Evolutionary conservation across 2,797 vertebrate species (phyloP).

Genomic region (Alauda arvensis): DNA sequence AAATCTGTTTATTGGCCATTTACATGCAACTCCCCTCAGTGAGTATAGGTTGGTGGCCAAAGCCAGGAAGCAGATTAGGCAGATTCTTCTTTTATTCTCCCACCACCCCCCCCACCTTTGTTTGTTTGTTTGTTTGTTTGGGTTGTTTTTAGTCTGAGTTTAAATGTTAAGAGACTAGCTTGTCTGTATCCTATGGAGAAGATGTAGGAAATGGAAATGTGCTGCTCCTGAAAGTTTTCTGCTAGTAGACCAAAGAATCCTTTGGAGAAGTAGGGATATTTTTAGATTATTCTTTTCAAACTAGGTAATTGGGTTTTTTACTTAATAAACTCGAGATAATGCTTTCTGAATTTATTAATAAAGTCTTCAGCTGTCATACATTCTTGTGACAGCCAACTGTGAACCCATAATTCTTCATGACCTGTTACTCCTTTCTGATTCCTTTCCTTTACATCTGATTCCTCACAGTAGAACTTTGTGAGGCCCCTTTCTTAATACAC

Average conservation of each 20-base stretch:
- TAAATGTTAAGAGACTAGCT: background rate
- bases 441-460: background rate
- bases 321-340: background rate
- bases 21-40: background rate
- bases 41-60: background rate
- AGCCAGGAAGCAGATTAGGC: background rate
- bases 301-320: background rate
- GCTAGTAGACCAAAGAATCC: background rate
- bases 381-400: background rate
- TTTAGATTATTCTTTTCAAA: background rate
- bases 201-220: background rate
- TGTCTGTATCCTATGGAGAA: background rate
- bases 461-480: background rate
- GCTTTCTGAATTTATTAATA: background rate
- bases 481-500: background rate
- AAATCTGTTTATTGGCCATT: background rate
- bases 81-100: background rate
- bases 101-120: fast-evolving
- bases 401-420: background rate
- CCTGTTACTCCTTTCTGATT: background rate
- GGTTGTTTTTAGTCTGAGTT: background rate
- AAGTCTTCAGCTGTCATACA: background rate
- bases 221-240: background rate
- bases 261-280: background rate
- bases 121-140: background rate